Evolutionary conservation across 2,797 vertebrate species (phyloP).

Genomic region (Pogoniulus pusillus): DNA sequence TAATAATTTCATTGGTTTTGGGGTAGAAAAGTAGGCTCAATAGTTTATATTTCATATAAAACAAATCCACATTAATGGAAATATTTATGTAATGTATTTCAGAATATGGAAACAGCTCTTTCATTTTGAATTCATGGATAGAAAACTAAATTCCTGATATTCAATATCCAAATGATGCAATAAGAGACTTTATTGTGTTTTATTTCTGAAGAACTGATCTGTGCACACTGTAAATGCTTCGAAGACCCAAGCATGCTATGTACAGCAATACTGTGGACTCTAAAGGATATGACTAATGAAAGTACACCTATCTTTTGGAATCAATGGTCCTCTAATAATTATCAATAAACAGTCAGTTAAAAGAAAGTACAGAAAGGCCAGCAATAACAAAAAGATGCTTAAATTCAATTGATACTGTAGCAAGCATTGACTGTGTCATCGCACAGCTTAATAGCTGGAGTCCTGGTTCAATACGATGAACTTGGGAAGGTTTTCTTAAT

Average conservation of each 20-base stretch:
- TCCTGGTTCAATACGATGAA: slow-evolving; percentile 89
- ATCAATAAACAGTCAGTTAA: slow-evolving; percentile 9
- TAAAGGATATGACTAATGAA: not conserved
- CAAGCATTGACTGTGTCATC: slow-evolving; percentile 90
- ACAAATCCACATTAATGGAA: not conserved
- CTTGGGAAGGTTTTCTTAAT: slow-evolving; percentile 91
- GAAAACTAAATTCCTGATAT: not conserved
- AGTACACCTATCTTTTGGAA: not conserved
- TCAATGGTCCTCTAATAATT: not conserved
- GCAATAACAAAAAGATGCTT: not conserved
- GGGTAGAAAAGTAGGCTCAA: not conserved
- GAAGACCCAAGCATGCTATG: not conserved
- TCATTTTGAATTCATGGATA: not conserved
- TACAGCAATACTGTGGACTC: not conserved
- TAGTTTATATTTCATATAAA: not conserved
- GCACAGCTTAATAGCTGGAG: slow-evolving; percentile 90
- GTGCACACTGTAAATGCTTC: not conserved
- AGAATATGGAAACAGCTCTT: not conserved
- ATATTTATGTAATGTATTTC: not conserved
- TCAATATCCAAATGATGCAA: not conserved
- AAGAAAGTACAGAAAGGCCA: not conserved
- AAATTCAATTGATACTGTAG: slow-evolving; percentile 78
- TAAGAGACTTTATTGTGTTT: not conserved
- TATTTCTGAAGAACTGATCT: not conserved
- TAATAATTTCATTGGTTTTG: not conserved